Evolutionary conservation across 30 jellyfish, hydroid and myxozoan species (phyloP), one percentile per base, ranked within the genome.

Genomic region (Turritopsis dohrnii): DNA sequence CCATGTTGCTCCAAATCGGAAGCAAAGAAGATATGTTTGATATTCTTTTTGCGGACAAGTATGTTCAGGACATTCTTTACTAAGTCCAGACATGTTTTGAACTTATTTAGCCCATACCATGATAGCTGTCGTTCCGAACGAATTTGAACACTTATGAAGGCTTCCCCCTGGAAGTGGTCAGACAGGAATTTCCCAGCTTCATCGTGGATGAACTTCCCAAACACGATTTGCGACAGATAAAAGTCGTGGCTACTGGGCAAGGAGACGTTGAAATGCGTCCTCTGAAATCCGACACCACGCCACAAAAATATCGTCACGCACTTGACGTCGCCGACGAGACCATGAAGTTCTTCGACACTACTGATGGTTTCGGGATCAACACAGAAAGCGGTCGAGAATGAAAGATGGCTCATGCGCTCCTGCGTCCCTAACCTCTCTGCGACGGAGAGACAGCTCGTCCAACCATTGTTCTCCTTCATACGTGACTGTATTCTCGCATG

Each of bases 251-350:
- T 52, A 21, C 71, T 65, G 16, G 76, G 80, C 13, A 86, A 54
- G 0, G 90, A 76, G n/a, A 89, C 31, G 65, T 89, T 87, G 54
- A 89, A 94, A 54, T 94, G 96, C 23, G 96, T 84, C 72, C 99
- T 86, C 52, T 84, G 89, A 21, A 75, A 73, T n/a, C 99, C 99
- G n/a, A 84, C 82, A 21, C 99, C 99, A 29, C 94, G 84, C 99
- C 99, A 94, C 41, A 85, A 86, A 29, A 90, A 88, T 69, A 94
- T 26, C 29, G 87, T 88, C 24, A 94, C 90, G 71, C 99, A 94
- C 26, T 85, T 87, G 19, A 74, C 88, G 28, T 74, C 80, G 21
- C 83, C 60, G 24, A 84, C 65, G 20, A 94, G 53, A 30, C 73
- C 80, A 25, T 94, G 72, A 54, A 94, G 72, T 18, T 24, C 83